Percentiles rank a stretch among this genome's conserved stretches.
These are phyloP conservation scores for Poeciliopsis paucimaculata DNA, from an alignment of 2,797 vertebrate genomes.

Conservation along the genomic window DNA sequence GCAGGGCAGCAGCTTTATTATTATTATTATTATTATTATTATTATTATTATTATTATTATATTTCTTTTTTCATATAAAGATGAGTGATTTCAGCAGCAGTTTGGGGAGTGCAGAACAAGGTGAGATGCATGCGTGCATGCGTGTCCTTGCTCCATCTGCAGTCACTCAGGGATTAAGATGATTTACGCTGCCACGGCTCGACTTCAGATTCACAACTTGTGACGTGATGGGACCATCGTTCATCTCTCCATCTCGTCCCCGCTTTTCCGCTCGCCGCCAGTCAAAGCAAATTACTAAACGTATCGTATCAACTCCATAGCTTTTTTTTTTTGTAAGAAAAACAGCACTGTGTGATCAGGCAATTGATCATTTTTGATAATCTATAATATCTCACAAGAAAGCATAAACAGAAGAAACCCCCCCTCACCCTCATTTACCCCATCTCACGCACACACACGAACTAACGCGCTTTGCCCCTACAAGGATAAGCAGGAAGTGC, in stretches of 20 bases:
- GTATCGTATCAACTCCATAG: not conserved
- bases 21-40: constrained; percentile 1
- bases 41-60: constrained; percentile 3
- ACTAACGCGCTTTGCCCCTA: not conserved
- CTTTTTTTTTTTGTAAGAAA: not conserved
- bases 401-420: not conserved
- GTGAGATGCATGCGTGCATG: constrained; percentile 48
- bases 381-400: not conserved
- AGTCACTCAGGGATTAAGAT: constrained; percentile 74
- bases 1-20: constrained; percentile 18
- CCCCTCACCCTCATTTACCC: not conserved
- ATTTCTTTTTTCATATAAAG: constrained; percentile 61
- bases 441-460: too few relatives aligned
- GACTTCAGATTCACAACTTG: constrained; percentile 71
- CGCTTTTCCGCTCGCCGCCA: constrained; percentile 16
- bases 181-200: constrained; percentile 72
- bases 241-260: constrained; percentile 49
- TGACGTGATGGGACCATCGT: constrained; percentile 64
- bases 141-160: constrained; percentile 57
- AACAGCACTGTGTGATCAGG: not conserved
- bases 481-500: not conserved
- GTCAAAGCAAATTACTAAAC: constrained; percentile 5
- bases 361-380: not conserved
- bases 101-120: constrained; percentile 61
- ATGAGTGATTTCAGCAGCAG: constrained; percentile 65